Evolutionary conservation across 2,888 invertebrate genomes (phyloP).

Genomic region (Pristionchus maxplancki): DNA sequence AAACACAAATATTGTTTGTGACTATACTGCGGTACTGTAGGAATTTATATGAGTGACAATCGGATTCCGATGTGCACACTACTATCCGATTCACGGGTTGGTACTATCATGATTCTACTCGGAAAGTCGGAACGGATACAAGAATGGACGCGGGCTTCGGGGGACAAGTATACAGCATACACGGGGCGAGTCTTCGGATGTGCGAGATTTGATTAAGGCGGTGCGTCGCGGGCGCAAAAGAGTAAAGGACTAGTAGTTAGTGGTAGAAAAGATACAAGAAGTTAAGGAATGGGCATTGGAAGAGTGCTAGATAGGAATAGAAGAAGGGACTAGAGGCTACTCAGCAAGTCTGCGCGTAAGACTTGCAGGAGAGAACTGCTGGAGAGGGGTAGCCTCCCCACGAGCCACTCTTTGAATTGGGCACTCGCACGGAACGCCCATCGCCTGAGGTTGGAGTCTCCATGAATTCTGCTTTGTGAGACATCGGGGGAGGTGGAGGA

Average conservation of each 20-base stretch:
- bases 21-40: conserved; percentile 12
- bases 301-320: not conserved
- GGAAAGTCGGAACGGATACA: conserved; percentile 16
- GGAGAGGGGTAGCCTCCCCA: conserved; percentile 76
- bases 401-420: conserved; percentile 73
- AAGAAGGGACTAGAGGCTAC: not conserved
- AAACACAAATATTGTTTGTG: not conserved
- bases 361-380: conserved; percentile 67
- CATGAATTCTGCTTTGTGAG: conserved; percentile 44
- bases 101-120: conserved; percentile 12
- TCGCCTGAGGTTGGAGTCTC: conserved; percentile 50
- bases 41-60: not conserved
- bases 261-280: not conserved
- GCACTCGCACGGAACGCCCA: conserved; percentile 62
- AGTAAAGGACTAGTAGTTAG: not conserved
- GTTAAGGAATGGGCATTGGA: not conserved
- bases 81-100: not conserved
- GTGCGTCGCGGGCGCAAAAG: not conserved
- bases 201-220: not conserved
- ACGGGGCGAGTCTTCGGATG: conserved; percentile 26
- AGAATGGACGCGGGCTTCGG: not conserved
- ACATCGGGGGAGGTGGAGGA: conserved; percentile 55
- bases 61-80: not conserved
- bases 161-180: conserved; percentile 32
- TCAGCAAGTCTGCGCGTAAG: conserved; percentile 72